Base-by-base conservation (phyloP, 1,140 invertebrate genomes). In the Globodera rostochiensis region DNA sequence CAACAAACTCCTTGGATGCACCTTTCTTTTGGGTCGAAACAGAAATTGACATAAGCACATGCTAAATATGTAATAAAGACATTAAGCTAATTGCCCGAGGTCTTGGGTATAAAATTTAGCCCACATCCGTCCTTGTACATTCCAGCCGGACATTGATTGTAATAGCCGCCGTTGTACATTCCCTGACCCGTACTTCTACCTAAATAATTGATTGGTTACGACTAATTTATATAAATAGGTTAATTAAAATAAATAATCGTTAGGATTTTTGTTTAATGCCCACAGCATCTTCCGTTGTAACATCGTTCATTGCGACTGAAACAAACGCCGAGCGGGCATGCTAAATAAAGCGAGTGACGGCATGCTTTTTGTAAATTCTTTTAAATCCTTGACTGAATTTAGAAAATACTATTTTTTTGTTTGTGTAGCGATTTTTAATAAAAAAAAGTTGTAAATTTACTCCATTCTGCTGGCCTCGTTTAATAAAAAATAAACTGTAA, bases 1-100 rank as follows among this genome's bases (percentile, higher is more conserved):
- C 69, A 71, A 19, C 69, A 71, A 9, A 71, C 69, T 36, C 69
- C 69, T 36, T 71, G 69, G 11, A 71, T 47, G 69, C 69, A 71
- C 11, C 9, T 36, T 47, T 71, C 69, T 21, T 45, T 25, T 19
- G n/a, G 69, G 46, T 71, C 69, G 25, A 71, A 25, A 19, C 69
- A 71, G 69, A 71, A 71, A 19, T 19, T 19, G 11, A 19, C 7
- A 47, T 71, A 71, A 19, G 8, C 11, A 47, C 69, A 71, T 5
- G 69, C 69, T 71, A 21, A 36, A 71, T 36, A 36, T 36, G 36
- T 36, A 36, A 36, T 36, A 36, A 36, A 36, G 36, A 36, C 36
- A 36, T 36, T 36, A 36, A 36, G 36, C 36, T 36, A 36, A 36
- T 36, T 36, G 36, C 36, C 36, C 1, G 6, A 71, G 36, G 9